A percentile compares a stretch with the other conserved stretches of the same genome.
Conservation (phyloP, 2,113 vertebrate genomes). For the Callocephalon fimbriatum region DNA sequence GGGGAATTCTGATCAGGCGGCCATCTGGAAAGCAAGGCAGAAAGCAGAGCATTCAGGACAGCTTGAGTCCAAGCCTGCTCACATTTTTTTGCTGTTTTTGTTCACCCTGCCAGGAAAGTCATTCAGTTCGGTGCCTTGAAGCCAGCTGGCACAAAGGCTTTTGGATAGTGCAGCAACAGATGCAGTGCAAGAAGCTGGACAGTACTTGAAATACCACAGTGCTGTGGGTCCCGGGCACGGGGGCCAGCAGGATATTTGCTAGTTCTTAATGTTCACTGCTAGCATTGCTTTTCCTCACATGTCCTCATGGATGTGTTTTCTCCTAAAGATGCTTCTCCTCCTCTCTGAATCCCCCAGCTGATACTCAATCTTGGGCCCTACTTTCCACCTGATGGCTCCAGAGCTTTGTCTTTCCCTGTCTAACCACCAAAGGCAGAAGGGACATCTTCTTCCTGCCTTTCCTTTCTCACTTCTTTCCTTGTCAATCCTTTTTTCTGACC, state of each 20-base stretch:
- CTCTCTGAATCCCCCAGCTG: background rate
- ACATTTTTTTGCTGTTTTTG: background rate
- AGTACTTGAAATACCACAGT: background rate
- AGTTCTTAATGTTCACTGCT: rapidly evolving
- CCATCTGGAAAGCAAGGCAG: background rate
- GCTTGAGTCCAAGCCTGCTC: background rate
- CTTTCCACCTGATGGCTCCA: background rate
- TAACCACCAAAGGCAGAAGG: background rate
- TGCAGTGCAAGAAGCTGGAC: background rate
- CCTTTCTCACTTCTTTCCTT: background rate
- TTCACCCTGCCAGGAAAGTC: background rate
- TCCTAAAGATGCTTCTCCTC: rapidly evolving
- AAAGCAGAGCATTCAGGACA: background rate
- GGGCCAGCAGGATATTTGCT: background rate
- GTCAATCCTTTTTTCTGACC: background rate
- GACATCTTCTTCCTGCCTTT: background rate
- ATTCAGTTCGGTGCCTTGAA: background rate
- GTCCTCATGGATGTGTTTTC: rapidly evolving
- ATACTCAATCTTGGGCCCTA: background rate
- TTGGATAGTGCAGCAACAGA: background rate
- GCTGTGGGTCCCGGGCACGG: background rate
- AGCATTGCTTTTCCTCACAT: background rate
- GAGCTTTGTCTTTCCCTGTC: background rate
- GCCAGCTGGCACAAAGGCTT: background rate
- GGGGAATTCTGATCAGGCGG: background rate